Conservation (phyloP, 2,888 invertebrate genomes). For the Drymonia ruficornis region DNA sequence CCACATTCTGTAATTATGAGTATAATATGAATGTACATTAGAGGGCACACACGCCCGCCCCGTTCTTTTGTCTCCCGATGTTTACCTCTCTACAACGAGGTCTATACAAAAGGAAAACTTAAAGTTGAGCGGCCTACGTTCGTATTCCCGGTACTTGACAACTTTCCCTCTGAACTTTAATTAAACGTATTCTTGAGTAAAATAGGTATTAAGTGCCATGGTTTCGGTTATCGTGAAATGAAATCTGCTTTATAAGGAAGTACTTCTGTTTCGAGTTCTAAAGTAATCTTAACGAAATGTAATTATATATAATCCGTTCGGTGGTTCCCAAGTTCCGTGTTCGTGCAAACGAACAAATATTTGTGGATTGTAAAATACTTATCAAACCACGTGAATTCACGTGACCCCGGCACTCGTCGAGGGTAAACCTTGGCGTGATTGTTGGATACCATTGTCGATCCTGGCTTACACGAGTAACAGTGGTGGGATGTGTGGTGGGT, state of each 20-base stretch:
- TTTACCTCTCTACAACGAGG: not conserved
- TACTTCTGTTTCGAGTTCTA: not conserved
- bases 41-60: not conserved
- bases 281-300: not conserved
- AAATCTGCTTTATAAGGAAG: not conserved
- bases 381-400: no score
- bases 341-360: no score
- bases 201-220: not conserved
- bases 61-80: not conserved
- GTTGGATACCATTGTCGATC: no score
- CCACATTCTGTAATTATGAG: not conserved
- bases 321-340: not conserved
- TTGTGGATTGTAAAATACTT: no score
- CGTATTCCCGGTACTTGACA: not conserved
- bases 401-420: no score
- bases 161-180: constrained; percentile 4
- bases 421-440: no score
- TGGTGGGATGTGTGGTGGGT: no score
- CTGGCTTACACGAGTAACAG: no score
- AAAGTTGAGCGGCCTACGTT: not conserved
- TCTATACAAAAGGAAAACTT: constrained; percentile 1
- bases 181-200: not conserved
- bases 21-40: not conserved
- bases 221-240: not conserved
- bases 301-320: not conserved